Conservation (phyloP, 2,113 vertebrate species). For the Corythaixoides concolor region DNA sequence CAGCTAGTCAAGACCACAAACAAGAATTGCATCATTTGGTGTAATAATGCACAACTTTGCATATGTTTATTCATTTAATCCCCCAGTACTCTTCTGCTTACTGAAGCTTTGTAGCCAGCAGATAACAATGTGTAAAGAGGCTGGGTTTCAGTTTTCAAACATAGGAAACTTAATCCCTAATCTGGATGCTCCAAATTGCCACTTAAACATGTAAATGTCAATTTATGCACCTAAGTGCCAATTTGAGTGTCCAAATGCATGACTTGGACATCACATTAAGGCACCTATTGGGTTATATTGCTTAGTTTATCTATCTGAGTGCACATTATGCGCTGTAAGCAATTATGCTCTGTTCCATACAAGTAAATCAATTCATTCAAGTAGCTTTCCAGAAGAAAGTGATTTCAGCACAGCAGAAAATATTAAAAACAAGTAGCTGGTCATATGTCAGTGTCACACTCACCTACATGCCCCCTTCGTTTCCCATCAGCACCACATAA, state of each 20-base stretch:
- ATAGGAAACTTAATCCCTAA: slow-evolving; percentile 17
- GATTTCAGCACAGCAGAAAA: slow-evolving; percentile 47
- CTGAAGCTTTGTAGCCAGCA: not conserved
- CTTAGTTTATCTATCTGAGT: slow-evolving; percentile 61
- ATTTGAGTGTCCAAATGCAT: slow-evolving; percentile 58
- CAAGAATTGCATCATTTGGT: not conserved
- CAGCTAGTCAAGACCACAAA: not conserved
- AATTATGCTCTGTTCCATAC: slow-evolving; percentile 39
- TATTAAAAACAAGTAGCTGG: slow-evolving; percentile 18
- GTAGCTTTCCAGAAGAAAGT: slow-evolving; percentile 25
- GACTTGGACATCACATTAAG: slow-evolving; percentile 60
- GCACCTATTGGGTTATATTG: slow-evolving; percentile 23
- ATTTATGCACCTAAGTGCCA: slow-evolving; percentile 54
- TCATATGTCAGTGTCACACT: not conserved
- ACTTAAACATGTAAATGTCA: slow-evolving; percentile 52
- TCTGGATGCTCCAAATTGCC: slow-evolving; percentile 52
- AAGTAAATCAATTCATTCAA: slow-evolving; percentile 55
- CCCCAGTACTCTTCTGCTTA: not conserved
- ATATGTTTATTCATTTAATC: slow-evolving; percentile 9
- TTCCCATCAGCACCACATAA: not conserved
- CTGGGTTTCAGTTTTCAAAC: slow-evolving; percentile 40
- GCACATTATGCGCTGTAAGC: slow-evolving; percentile 33
- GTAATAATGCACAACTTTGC: not conserved
- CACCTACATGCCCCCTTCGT: not conserved
- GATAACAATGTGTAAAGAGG: slow-evolving; percentile 5